phyloP scores from a whole-genome alignment of 2,888 invertebrate species.

The Drosophila prostipennis region DNA sequence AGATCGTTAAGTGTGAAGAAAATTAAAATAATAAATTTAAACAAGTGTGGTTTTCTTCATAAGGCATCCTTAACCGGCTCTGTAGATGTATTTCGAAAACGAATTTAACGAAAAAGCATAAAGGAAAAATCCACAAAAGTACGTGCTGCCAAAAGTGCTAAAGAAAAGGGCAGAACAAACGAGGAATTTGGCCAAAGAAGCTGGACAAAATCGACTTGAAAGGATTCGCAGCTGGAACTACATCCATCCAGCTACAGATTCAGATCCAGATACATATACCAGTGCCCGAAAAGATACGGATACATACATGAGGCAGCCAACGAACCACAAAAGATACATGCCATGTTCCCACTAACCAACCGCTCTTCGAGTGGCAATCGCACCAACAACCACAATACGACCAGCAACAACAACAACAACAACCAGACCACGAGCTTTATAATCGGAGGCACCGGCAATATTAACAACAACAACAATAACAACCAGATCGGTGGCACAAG shows the following conservation, averaged over 20 bases:
- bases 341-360: slow-evolving; percentile 76
- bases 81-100: slow-evolving; percentile 24
- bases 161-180: slow-evolving; percentile 9
- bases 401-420: slow-evolving; percentile 20
- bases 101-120: slow-evolving; percentile 30
- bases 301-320: slow-evolving; percentile 60
- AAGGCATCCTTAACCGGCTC: slow-evolving; percentile 13
- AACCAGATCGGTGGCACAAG: slow-evolving; percentile 21
- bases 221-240: slow-evolving; percentile 66
- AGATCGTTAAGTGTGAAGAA: slow-evolving; percentile 5
- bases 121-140: slow-evolving; percentile 22
- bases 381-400: slow-evolving; percentile 54
- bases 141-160: slow-evolving; percentile 36
- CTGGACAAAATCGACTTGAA: slow-evolving; percentile 46
- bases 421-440: slow-evolving; percentile 37
- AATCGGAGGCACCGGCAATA: slow-evolving; percentile 36
- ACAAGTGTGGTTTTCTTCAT: slow-evolving; percentile 20
- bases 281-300: slow-evolving; percentile 20
- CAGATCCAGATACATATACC: slow-evolving; percentile 20
- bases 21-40: slow-evolving; percentile 11
- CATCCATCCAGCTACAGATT: slow-evolving; percentile 34
- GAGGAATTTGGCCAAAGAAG: slow-evolving; percentile 16
- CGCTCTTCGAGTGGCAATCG: slow-evolving; percentile 75
- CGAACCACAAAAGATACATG: slow-evolving; percentile 66
- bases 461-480: slow-evolving; percentile 31